Base-by-base conservation (phyloP, 2,113 vertebrate species). In the Rhombomys opimus region DNA sequence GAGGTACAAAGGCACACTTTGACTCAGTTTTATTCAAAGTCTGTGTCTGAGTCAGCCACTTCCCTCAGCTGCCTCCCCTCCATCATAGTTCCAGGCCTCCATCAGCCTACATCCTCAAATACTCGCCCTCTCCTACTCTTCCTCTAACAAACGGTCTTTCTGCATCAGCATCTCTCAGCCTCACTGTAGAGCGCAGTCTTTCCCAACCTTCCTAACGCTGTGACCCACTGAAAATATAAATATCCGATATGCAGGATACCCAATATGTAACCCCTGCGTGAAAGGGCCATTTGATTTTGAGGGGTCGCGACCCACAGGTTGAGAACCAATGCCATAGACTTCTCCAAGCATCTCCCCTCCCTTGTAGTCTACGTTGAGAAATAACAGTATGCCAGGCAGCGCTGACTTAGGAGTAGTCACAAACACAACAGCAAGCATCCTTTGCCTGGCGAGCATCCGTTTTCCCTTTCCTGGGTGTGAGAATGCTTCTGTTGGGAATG, bases 1-100 rank as follows among this genome's bases (percentile, higher is more conserved):
- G 78, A 89, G 41, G 67, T 65, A 27, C 35, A 89, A 89, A 27
- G n/a, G 73, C 11, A 61, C 52, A 89, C 90, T 82, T 72, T 9
- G 61, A 57, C 54, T 65, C 65, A 59, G 75, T n/a, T 94, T 97
- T 93, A 78, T 82, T 89, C 85, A 61, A 91, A 84, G 61, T 89
- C 13, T 65, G 12, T 25, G 52, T 59, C 61, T 81, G 84, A 20
- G 63, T 46, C 7, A n/a, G 32, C n/a, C 30, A 81, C n/a, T 89
- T 80, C 67, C 70, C 50, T 52, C 4, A 61, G n/a, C 22, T 89
- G 13, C 12, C 0, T 59, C 20, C 4, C 7, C 20, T 57, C 30
- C 75, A 30, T 63, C 50, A 46, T 54, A 93, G 54, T 25, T 57
- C 41, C 38, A 8, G 38, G 30, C 7, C n/a, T 38, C 59, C 88